A percentile compares a stretch with the other conserved stretches of the same genome.
Evolutionary conservation across 2,797 vertebrate genomes (phyloP).

Genomic region (Pelobates cultripes): DNA sequence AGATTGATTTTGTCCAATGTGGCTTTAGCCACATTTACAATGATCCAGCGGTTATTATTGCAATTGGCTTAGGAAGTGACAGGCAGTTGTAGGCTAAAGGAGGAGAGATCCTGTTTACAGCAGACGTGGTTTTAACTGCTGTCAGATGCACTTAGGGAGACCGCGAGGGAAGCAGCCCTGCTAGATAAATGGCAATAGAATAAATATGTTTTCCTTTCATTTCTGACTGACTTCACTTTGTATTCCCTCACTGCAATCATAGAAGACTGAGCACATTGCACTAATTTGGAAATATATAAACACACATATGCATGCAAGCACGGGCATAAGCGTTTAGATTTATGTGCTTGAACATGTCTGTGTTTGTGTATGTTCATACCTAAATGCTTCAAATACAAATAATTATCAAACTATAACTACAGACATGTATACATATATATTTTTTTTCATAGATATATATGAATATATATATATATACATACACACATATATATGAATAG

Average conservation of each 20-base stretch:
- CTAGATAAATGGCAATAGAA: constrained; percentile 71
- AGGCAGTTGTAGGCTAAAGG: constrained; percentile 82
- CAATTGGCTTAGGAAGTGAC: constrained; percentile 87
- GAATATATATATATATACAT: no score
- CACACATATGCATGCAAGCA: background rate
- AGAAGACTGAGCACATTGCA: constrained; percentile 46
- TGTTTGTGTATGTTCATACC: no score
- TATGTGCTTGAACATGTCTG: background rate
- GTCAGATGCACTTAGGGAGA: constrained; percentile 81
- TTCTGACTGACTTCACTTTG: constrained; percentile 50
- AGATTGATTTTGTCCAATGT: constrained; percentile 90
- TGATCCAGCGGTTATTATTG: constrained; percentile 84
- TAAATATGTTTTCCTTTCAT: constrained; percentile 67
- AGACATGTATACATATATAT: no score
- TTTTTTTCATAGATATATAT: no score
- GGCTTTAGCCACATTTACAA: constrained; percentile 81
- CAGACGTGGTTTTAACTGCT: constrained; percentile 78
- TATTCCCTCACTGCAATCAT: constrained; percentile 35
- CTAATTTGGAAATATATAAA: constrained; percentile 38
- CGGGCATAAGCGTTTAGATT: background rate
- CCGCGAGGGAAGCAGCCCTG: constrained; percentile 73
- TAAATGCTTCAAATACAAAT: no score
- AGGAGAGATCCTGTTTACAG: constrained; percentile 77
- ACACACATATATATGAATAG: no score
- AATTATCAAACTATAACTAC: no score